These are phyloP conservation scores for Myotis brandtii DNA, from an alignment of 2,113 vertebrate species.

Conservation along the genomic window DNA sequence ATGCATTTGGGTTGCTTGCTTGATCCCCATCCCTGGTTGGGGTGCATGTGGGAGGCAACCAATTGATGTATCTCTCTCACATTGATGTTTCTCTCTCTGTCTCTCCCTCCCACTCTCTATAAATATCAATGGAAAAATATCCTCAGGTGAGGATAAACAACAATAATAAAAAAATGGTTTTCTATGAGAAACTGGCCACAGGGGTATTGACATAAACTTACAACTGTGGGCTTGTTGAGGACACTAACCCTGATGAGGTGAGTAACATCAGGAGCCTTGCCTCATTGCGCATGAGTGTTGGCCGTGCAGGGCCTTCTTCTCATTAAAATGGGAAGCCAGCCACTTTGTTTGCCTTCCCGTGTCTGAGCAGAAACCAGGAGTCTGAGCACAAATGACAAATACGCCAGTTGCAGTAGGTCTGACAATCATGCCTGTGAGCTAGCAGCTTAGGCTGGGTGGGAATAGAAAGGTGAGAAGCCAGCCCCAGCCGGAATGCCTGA, in stretches of 20 bases:
- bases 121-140: too few relatives aligned
- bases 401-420: slow-evolving; percentile 18
- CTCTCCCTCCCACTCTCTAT: too few relatives aligned
- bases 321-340: background rate
- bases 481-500: background rate
- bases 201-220: background rate
- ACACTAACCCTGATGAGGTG: background rate
- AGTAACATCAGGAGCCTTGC: background rate
- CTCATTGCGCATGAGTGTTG: background rate
- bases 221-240: background rate
- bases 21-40: too few relatives aligned
- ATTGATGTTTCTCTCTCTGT: too few relatives aligned
- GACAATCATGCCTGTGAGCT: background rate
- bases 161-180: background rate
- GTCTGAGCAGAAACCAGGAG: slow-evolving; percentile 42
- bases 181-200: background rate
- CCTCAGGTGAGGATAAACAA: too few relatives aligned
- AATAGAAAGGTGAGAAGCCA: background rate
- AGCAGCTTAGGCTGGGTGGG: background rate
- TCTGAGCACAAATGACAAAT: background rate
- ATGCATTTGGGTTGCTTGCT: too few relatives aligned
- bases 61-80: too few relatives aligned
- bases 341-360: slow-evolving; percentile 44
- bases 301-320: slow-evolving; percentile 4
- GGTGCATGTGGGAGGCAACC: too few relatives aligned